phyloP scores from a whole-genome alignment of 2,888 invertebrate genomes.

The Nymphalis urticae region DNA sequence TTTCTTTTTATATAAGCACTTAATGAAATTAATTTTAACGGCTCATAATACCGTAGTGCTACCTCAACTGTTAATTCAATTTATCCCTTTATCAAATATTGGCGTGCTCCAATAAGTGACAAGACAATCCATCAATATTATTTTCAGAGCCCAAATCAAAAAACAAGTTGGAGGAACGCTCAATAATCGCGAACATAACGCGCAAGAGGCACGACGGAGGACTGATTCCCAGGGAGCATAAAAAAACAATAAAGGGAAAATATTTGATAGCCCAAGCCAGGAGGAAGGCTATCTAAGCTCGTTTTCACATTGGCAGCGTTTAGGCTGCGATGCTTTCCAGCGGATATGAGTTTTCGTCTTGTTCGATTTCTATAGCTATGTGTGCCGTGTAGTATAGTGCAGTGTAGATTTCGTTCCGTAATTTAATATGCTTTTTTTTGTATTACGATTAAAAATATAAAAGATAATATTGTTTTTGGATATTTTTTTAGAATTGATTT shows the following conservation, averaged over 20 bases:
- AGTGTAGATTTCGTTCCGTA: too few species aligned
- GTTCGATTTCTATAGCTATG: too few species aligned
- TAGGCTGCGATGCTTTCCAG: neutral
- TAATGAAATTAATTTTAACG: neutral
- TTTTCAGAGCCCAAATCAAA: slow-evolving; percentile 31
- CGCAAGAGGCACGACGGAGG: slow-evolving; percentile 32
- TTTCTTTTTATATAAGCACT: too few species aligned
- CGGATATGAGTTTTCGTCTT: neutral
- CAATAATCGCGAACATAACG: slow-evolving; percentile 47
- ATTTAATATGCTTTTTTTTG: too few species aligned
- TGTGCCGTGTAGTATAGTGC: too few species aligned
- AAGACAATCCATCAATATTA: slow-evolving; percentile 20
- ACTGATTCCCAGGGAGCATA: slow-evolving; percentile 39
- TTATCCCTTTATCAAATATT: neutral
- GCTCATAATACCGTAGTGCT: neutral
- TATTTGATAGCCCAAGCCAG: slow-evolving; percentile 50
- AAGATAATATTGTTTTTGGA: too few species aligned
- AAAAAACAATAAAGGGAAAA: slow-evolving; percentile 70
- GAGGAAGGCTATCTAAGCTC: slow-evolving; percentile 22
- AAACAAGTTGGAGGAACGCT: slow-evolving; percentile 32
- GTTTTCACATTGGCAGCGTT: slow-evolving; percentile 21
- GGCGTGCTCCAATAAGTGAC: slow-evolving; percentile 10
- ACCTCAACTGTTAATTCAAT: slow-evolving; percentile 27
- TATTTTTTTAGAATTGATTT: too few species aligned
- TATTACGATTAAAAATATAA: too few species aligned